Evolutionary conservation across 2,797 vertebrate genomes (phyloP).

Genomic region (Vespertilio murinus): DNA sequence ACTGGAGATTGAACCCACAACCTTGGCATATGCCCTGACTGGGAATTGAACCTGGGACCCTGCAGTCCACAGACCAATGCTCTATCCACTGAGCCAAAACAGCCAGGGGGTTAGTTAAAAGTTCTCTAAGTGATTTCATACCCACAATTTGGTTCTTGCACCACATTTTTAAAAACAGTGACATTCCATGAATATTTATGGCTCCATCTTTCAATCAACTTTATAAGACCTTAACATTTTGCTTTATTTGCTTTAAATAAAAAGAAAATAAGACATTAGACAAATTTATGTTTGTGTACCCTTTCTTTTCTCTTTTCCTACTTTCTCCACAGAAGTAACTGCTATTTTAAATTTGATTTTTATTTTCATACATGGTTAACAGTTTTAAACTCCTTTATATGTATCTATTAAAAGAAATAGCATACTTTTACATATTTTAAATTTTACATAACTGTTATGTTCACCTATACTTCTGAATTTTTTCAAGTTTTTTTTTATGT

Average conservation of each 20-base stretch:
- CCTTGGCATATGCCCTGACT: too few relatives aligned
- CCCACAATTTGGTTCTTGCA: not conserved
- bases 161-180: not conserved
- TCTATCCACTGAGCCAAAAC: too few relatives aligned
- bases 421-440: conserved; percentile 1
- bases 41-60: too few relatives aligned
- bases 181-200: not conserved
- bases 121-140: not conserved
- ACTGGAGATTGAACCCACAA: too few relatives aligned
- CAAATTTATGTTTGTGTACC: not conserved
- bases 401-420: not conserved
- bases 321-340: not conserved
- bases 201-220: not conserved
- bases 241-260: not conserved
- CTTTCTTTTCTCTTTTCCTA: not conserved
- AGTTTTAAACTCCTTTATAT: not conserved
- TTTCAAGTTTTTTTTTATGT: not conserved
- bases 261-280: not conserved
- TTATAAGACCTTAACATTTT: conserved; percentile 26
- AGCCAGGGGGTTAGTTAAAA: not conserved
- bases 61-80: too few relatives aligned
- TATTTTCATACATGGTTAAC: not conserved
- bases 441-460: not conserved
- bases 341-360: not conserved
- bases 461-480: not conserved